These are phyloP conservation scores for Melopsittacus undulatus DNA, from an alignment of 2,797 vertebrate genomes.

Conservation along the genomic window DNA sequence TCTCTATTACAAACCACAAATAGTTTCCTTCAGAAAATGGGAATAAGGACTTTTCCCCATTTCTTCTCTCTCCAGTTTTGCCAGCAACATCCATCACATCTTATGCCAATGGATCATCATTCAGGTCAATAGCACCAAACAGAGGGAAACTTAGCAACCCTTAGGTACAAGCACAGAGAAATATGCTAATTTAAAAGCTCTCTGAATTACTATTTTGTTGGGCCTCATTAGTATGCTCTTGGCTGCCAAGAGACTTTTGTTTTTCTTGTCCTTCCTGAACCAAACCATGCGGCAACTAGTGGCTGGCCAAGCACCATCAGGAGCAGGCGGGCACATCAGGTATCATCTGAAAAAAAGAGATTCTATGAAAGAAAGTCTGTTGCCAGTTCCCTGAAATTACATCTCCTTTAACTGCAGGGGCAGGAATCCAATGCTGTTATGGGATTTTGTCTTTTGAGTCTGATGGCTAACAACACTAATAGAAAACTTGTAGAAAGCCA, in stretches of 20 bases:
- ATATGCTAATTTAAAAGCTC: conserved; percentile 57
- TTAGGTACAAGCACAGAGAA: conserved; percentile 32
- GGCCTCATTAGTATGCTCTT: conserved; percentile 62
- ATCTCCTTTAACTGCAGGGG: background rate
- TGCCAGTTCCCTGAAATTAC: background rate
- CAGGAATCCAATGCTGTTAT: background rate
- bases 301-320: background rate
- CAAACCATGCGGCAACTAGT: background rate
- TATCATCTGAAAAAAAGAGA: background rate
- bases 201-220: conserved; percentile 58
- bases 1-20: background rate
- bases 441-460: background rate
- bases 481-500: background rate
- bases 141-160: conserved; percentile 54
- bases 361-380: background rate
- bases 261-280: conserved; percentile 27
- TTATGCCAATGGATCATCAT: conserved; percentile 44
- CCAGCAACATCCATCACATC: conserved; percentile 12
- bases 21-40: background rate
- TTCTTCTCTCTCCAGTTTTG: background rate
- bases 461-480: background rate
- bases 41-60: background rate
- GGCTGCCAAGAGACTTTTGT: conserved; percentile 17
- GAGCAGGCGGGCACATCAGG: conserved; percentile 15
- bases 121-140: conserved; percentile 48